Evolutionary conservation across 2,113 vertebrate genomes (phyloP).

Genomic region (Clinocottus analis): DNA sequence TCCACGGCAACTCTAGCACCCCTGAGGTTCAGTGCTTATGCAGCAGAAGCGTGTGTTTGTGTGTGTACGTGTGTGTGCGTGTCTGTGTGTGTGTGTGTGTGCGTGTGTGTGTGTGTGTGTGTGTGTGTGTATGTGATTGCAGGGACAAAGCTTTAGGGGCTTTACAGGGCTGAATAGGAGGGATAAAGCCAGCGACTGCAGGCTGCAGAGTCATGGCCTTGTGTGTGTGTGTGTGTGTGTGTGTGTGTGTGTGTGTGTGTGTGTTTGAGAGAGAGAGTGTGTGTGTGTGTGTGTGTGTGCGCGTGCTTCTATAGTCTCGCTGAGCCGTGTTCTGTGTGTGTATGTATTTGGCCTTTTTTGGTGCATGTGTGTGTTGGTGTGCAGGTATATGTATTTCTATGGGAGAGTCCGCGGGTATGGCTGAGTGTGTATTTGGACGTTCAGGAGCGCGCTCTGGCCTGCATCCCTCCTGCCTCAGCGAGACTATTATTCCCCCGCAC

Average conservation of each 20-base stretch:
- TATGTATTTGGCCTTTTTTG: background rate
- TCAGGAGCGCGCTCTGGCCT: conserved; percentile 55
- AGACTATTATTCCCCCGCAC: conserved; percentile 69
- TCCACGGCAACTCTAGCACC: conserved; percentile 57
- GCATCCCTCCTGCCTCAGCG: conserved; percentile 74
- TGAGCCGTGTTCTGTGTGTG: conserved; percentile 83
- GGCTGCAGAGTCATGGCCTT: conserved; percentile 80
- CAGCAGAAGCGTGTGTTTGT: conserved; percentile 63
- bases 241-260: conserved; percentile 55
- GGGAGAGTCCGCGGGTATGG: conserved; percentile 2
- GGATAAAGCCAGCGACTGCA: conserved; percentile 72
- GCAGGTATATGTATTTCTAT: conserved; percentile 23
- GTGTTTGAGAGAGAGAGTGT: too few relatives aligned
- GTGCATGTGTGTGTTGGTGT: conserved; percentile 32
- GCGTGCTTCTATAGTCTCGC: conserved; percentile 87
- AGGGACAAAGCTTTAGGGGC: conserved; percentile 72
- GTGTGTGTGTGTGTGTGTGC: conserved; percentile 33
- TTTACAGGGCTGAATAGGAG: conserved; percentile 73
- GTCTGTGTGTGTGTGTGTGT: conserved; percentile 37
- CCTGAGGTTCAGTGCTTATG: conserved; percentile 72
- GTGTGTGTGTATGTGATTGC: conserved; percentile 46
- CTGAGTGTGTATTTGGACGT: conserved; percentile 48
- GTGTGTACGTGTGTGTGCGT: conserved; percentile 11
- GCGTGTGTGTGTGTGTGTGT: conserved; percentile 10
- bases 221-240: conserved; percentile 77